phyloP scores from a whole-genome alignment of 1,140 invertebrate species.

The Zaprionus africanus region DNA sequence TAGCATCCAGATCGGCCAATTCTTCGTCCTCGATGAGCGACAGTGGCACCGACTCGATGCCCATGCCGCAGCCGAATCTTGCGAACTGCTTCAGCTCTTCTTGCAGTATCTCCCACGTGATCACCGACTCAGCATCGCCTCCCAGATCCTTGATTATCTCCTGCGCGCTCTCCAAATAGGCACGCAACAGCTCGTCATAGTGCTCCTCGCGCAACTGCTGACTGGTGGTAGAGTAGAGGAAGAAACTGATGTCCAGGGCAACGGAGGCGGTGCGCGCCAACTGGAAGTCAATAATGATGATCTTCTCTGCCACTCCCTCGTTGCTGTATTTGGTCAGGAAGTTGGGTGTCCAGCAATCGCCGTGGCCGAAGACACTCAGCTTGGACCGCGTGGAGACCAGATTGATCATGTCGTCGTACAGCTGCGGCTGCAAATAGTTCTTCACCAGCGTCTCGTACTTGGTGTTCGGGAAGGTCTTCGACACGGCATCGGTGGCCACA shows the following conservation, averaged over 20 bases:
- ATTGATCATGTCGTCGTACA: conserved; percentile 81
- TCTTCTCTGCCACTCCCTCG: conserved; percentile 82
- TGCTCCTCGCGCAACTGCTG: conserved; percentile 86
- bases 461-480: conserved; percentile 87
- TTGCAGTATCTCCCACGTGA: conserved; percentile 85
- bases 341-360: conserved; percentile 91
- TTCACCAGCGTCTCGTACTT: conserved; percentile 86
- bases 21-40: conserved; percentile 87
- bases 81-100: conserved; percentile 87
- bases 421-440: conserved; percentile 85
- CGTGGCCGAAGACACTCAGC: conserved; percentile 87
- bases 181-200: conserved; percentile 86
- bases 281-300: conserved; percentile 90
- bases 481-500: conserved; percentile 87
- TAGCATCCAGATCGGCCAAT: conserved; percentile 87
- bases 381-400: conserved; percentile 69
- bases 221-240: conserved; percentile 87
- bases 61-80: conserved; percentile 87
- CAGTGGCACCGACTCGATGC: conserved; percentile 87
- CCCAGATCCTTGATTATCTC: conserved; percentile 86
- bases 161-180: conserved; percentile 86
- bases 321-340: conserved; percentile 87
- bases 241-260: conserved; percentile 87
- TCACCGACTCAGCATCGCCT: conserved; percentile 86
- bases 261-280: conserved; percentile 86